These are phyloP conservation scores for Anoplolepis gracilipes DNA, from an alignment of 1,140 invertebrate species.

Conservation along the genomic window DNA sequence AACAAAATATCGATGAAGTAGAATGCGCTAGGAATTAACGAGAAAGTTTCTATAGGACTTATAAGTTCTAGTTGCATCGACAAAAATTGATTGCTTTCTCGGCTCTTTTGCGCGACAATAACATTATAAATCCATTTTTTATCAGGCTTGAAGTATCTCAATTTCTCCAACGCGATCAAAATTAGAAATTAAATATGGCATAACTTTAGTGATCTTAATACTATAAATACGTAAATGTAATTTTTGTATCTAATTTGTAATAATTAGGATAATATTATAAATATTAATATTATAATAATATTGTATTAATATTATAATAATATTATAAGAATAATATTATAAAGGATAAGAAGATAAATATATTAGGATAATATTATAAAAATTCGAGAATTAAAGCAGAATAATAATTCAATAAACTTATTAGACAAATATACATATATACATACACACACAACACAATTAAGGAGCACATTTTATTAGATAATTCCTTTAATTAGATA, in stretches of 20 bases:
- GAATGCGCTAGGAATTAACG: constrained; percentile 49
- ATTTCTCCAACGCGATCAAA: constrained; percentile 2
- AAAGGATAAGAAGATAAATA: too few species aligned
- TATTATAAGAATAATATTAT: too few species aligned
- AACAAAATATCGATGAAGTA: constrained; percentile 43
- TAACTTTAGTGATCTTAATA: neutral
- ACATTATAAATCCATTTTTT: constrained; percentile 13
- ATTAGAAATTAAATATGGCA: neutral
- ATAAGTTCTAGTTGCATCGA: constrained; percentile 14
- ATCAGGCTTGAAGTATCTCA: neutral
- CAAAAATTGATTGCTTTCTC: constrained; percentile 47
- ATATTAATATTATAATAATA: too few species aligned
- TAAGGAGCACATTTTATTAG: neutral
- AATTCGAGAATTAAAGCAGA: neutral
- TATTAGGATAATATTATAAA: too few species aligned
- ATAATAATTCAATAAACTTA: neutral
- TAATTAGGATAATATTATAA: too few species aligned
- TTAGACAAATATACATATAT: too few species aligned
- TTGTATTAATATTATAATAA: too few species aligned
- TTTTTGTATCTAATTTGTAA: neutral
- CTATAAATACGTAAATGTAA: neutral
- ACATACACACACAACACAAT: too few species aligned
- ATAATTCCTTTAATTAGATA: neutral
- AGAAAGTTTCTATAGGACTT: too few species aligned
- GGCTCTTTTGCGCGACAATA: neutral